These are phyloP conservation scores for Drosophila lutescens DNA, from an alignment of 2,888 invertebrate genomes.

Conservation along the genomic window DNA sequence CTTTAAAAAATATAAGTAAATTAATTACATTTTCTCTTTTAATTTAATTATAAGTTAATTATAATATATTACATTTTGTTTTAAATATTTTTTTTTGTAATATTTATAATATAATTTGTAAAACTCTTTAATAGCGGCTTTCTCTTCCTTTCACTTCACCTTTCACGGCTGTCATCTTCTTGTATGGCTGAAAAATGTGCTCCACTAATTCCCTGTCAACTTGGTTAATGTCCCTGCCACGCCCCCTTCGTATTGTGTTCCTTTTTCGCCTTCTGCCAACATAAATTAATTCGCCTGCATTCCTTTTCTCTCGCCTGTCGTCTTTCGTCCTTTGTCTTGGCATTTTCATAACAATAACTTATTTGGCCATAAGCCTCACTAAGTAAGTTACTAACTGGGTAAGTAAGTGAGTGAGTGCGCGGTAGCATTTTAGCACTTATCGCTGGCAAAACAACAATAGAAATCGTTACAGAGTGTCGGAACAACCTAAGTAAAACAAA, in stretches of 20 bases:
- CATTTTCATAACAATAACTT: conserved; percentile 45
- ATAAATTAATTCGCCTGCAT: conserved; percentile 45
- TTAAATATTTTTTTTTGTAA: not conserved
- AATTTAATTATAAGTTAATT: not conserved
- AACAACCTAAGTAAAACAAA: conserved; percentile 12
- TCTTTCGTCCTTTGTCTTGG: conserved; percentile 20
- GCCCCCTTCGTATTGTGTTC: conserved; percentile 11
- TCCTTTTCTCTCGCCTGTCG: conserved; percentile 21
- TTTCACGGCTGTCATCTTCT: conserved; percentile 36
- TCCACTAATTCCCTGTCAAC: conserved; percentile 45
- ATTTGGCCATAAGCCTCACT: conserved; percentile 41
- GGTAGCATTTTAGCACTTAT: conserved; percentile 64
- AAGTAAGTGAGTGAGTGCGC: conserved; percentile 45
- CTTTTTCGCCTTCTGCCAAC: conserved; percentile 16
- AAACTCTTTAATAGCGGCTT: not conserved
- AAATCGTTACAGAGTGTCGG: conserved; percentile 6
- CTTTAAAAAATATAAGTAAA: no score
- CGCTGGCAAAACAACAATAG: conserved; percentile 40
- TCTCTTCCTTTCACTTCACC: conserved; percentile 1
- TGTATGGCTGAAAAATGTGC: conserved; percentile 36
- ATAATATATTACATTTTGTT: no score
- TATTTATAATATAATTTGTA: no score
- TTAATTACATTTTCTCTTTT: no score
- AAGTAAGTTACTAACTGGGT: conserved; percentile 45
- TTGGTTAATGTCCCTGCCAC: conserved; percentile 39